A percentile compares a stretch with the other conserved stretches of the same genome.
Evolutionary conservation across 2,797 vertebrate species (phyloP).

Genomic region (Acipenser transmontanus): DNA sequence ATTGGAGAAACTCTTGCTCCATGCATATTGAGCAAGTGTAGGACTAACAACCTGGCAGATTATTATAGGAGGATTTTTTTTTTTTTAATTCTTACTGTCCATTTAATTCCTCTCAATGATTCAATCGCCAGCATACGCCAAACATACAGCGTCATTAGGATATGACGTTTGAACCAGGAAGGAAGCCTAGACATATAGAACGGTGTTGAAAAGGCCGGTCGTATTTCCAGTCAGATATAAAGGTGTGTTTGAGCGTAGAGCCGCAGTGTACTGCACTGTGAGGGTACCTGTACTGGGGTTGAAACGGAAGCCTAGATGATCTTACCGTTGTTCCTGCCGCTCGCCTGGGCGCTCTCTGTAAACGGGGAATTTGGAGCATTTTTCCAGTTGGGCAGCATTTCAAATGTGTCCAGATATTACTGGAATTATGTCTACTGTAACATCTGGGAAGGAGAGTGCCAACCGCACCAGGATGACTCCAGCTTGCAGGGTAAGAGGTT

Average conservation of each 20-base stretch:
- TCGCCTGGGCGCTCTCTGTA: constrained; percentile 45
- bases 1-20: too few relatives aligned
- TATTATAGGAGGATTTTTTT: too few relatives aligned
- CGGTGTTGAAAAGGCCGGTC: not conserved
- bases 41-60: too few relatives aligned
- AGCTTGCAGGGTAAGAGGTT: constrained; percentile 58
- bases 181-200: not conserved
- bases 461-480: constrained; percentile 66
- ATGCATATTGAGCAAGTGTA: too few relatives aligned
- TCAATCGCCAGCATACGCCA: too few relatives aligned
- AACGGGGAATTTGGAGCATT: constrained; percentile 55
- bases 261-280: not conserved
- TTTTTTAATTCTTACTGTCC: too few relatives aligned
- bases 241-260: not conserved
- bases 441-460: constrained; percentile 71
- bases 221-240: not conserved
- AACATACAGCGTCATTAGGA: not conserved
- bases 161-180: not conserved
- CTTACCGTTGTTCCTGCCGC: constrained; percentile 35
- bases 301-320: constrained; percentile 37
- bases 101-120: too few relatives aligned
- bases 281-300: not conserved
- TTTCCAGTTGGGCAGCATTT: constrained; percentile 61
- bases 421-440: constrained; percentile 74
- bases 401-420: constrained; percentile 66